Percentiles rank a stretch among this genome's conserved stretches.
Evolutionary conservation across 2,888 invertebrate genomes (phyloP).

Genomic region (Myopa tessellatipennis): DNA sequence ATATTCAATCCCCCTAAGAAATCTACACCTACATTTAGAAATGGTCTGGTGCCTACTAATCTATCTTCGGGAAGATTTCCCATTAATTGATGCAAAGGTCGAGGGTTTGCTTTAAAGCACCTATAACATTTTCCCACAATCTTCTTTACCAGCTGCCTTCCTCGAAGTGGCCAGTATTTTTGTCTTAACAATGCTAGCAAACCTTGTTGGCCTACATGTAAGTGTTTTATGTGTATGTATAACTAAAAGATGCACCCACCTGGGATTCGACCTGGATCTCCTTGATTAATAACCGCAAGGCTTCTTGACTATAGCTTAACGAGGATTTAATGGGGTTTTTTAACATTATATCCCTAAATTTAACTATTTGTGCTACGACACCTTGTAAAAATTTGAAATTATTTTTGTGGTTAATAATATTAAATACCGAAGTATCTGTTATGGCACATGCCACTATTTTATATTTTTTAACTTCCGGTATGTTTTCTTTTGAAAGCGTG

Average conservation of each 20-base stretch:
- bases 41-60: no score
- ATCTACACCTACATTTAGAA: no score
- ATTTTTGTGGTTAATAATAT: not conserved
- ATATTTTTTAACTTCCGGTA: not conserved
- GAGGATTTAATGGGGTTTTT: not conserved
- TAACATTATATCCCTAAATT: not conserved
- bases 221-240: slow-evolving; percentile 2
- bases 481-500: no score
- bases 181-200: not conserved
- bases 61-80: no score
- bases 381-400: not conserved
- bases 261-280: not conserved
- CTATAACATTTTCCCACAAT: no score
- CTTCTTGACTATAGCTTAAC: not conserved
- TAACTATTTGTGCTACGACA: not conserved
- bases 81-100: no score
- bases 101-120: no score
- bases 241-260: slow-evolving; percentile 14
- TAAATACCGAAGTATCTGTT: not conserved
- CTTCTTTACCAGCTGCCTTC: no score
- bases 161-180: no score
- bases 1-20: no score
- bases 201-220: slow-evolving; percentile 24
- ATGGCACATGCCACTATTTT: not conserved
- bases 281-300: not conserved